Evolutionary conservation across 2,797 vertebrate genomes (phyloP).

Genomic region (Sebastolobus alascanus): DNA sequence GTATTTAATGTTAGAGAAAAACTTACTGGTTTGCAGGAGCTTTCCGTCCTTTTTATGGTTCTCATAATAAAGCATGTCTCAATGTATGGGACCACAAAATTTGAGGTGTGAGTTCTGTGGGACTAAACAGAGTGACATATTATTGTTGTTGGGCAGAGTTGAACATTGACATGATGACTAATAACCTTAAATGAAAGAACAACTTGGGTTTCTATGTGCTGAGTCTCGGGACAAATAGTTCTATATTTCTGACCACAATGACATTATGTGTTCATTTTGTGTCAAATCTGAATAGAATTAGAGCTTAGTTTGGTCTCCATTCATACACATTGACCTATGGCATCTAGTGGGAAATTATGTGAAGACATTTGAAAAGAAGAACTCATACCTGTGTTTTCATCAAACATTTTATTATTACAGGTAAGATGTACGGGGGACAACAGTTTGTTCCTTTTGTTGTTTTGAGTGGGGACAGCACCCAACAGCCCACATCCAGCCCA

Average conservation of each 20-base stretch:
- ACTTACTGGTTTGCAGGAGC: neutral
- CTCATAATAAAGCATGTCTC: neutral
- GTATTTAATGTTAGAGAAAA: neutral
- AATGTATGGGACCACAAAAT: neutral
- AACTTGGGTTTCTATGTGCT: neutral
- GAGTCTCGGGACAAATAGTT: neutral
- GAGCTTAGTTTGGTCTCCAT: neutral
- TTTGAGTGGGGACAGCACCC: slow-evolving; percentile 70
- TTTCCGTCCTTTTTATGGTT: neutral
- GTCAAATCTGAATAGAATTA: neutral
- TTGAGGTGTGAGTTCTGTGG: neutral
- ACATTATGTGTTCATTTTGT: neutral
- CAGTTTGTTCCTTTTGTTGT: slow-evolving; percentile 8
- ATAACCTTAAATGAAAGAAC: neutral
- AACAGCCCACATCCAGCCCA: slow-evolving; percentile 12
- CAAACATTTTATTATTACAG: neutral
- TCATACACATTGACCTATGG: neutral
- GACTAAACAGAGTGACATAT: neutral
- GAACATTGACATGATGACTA: neutral
- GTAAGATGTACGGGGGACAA: neutral
- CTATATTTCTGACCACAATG: neutral
- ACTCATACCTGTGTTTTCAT: slow-evolving; percentile 4
- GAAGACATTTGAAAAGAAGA: neutral
- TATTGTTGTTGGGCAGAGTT: neutral
- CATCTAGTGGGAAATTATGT: neutral